A percentile compares a stretch with the other conserved stretches of the same genome.
Evolutionary conservation across 1,140 invertebrate species (phyloP).

Genomic region (Scaptodrosophila lebanonensis): DNA sequence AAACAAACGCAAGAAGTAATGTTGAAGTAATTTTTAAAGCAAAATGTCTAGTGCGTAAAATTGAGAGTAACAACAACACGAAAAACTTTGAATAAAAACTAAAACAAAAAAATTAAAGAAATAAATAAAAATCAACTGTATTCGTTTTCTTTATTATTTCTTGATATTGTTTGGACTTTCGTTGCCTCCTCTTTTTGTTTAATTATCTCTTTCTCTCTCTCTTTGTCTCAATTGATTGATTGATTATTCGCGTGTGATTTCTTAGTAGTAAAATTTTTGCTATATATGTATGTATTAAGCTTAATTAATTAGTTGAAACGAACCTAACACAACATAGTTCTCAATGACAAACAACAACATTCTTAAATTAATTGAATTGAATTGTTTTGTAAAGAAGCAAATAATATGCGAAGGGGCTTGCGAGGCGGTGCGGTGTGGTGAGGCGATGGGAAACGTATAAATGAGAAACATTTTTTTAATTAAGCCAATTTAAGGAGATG

Average conservation of each 20-base stretch:
- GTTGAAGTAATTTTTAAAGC: constrained; percentile 57
- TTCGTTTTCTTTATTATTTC: constrained; percentile 25
- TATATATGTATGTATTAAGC: constrained; percentile 21
- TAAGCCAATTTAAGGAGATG: constrained; percentile 69
- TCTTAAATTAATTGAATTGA: constrained; percentile 33
- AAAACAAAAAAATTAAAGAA: constrained; percentile 30
- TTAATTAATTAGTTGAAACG: constrained; percentile 2
- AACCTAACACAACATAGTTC: constrained; percentile 38
- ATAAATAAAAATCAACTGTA: constrained; percentile 20
- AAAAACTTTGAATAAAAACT: constrained; percentile 41
- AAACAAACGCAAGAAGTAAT: constrained; percentile 41
- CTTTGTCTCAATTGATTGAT: not conserved
- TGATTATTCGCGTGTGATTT: constrained; percentile 36
- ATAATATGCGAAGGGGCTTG: constrained; percentile 21
- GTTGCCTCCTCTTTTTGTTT: constrained; percentile 27
- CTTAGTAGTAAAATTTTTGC: constrained; percentile 41
- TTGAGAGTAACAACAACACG: constrained; percentile 43
- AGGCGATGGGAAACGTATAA: constrained; percentile 28
- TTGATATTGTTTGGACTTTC: constrained; percentile 1
- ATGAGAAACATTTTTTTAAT: constrained; percentile 58
- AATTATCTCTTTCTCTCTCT: constrained; percentile 24
- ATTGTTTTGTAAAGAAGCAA: constrained; percentile 43
- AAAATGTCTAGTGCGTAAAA: constrained; percentile 60
- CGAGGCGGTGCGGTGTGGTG: too few relatives aligned
- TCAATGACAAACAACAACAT: constrained; percentile 38